Base-by-base conservation (phyloP, 2,113 vertebrate species). In the Gobius niger region DNA sequence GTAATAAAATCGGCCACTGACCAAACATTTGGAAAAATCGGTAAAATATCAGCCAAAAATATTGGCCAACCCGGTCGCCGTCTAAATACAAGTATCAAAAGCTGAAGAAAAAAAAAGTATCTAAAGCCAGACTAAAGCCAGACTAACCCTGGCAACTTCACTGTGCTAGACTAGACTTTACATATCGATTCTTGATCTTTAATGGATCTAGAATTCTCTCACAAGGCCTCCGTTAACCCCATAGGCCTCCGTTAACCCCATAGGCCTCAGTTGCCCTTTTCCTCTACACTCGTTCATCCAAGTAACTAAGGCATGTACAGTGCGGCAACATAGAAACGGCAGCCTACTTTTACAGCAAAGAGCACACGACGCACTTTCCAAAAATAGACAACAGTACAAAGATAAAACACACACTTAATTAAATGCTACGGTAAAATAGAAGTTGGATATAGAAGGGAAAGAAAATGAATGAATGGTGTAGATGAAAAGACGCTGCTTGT, bases 361-460 rank as follows among this genome's bases (percentile, higher is more conserved):
- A 75, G 42, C 59, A 60, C 6, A 67, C 42, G 53, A 80, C 4
- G 49, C 42, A 49, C 46, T 15, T 73, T 78, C 84, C 77, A 77
- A 60, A 82, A 88, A 86, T 80, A 86, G 75, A 82, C 53, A 7
- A 67, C 71, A 67, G 67, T 50, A 49, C 19, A 9, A 52, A 66
- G 40, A 73, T 61, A 65, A 76, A 79, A 76, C 63, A 7, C n/a
- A 63, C 57, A 6, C 18, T 8, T 10, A 56, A 50, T 6, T 42
- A 72, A 77, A 60, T 46, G 53, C 49, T 51, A 51, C 18, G 50
- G 14, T 63, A 1, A 53, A 11, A 44, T 44, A 57, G 72, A 68
- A 34, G 16, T 5, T 41, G 10, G 19, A 7, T 18, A 34, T 34
- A 34, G 24, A 3, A 34, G 16, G 49, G 1, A 47, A 11, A 5